Percentiles rank a stretch among this genome's conserved stretches.
Conservation (phyloP, 2,888 invertebrate genomes). For the Ectropis crepuscularia region DNA sequence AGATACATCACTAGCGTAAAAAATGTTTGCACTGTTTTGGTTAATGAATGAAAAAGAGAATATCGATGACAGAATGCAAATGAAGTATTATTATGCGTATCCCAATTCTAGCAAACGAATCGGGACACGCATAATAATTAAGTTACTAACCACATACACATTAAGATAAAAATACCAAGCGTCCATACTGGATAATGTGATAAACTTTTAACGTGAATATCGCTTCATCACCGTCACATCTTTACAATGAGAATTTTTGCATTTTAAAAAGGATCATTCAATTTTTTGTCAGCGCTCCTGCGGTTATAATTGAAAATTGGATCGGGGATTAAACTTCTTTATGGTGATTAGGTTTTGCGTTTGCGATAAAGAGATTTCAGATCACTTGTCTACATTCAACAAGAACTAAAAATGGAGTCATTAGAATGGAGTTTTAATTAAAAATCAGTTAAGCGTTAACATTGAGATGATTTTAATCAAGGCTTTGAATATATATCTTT, state of each 20-base stretch:
- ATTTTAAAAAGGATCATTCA: constrained; percentile 63
- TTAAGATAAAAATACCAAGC: no score
- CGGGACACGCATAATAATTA: no score
- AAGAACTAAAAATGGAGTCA: not conserved
- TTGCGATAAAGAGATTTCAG: constrained; percentile 24
- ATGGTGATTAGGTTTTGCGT: constrained; percentile 29
- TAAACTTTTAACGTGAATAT: constrained; percentile 50
- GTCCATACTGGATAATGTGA: constrained; percentile 16
- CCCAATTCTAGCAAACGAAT: no score
- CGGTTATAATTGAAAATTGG: constrained; percentile 57
- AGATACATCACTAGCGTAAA: no score
- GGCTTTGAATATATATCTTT: no score
- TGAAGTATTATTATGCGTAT: no score
- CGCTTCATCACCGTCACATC: constrained; percentile 65
- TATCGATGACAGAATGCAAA: no score
- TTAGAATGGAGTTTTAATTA: constrained; percentile 21
- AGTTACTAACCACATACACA: no score
- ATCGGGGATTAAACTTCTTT: constrained; percentile 47
- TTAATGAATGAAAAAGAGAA: no score
- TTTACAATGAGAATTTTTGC: constrained; percentile 63
- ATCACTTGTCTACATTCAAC: constrained; percentile 5
- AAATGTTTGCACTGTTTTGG: no score
- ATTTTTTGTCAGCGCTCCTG: constrained; percentile 50
- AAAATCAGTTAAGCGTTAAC: not conserved
- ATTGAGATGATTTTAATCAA: no score